A percentile compares a stretch with the other conserved stretches of the same genome.
Conservation (phyloP, 2,113 vertebrate genomes). For the Grammomys dolichurus region DNA sequence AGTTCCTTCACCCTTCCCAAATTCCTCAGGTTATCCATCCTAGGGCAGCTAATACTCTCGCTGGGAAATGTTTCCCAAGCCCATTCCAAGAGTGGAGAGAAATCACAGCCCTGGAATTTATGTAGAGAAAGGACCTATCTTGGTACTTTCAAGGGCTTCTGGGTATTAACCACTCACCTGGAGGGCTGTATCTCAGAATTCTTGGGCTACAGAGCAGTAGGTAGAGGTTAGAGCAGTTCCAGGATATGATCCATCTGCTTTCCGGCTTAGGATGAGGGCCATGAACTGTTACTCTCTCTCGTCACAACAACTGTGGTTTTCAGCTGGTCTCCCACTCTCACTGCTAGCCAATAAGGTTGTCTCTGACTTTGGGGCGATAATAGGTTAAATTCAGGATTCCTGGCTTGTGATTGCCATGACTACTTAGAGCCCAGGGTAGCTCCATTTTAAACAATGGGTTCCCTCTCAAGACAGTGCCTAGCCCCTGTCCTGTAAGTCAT, state of each 20-base stretch:
- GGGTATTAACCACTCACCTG: too few relatives aligned
- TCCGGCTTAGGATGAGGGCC: not conserved
- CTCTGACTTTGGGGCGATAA: too few relatives aligned
- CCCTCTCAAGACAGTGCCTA: too few relatives aligned
- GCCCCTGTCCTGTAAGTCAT: not conserved
- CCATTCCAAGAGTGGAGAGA: not conserved
- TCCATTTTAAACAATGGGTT: not conserved
- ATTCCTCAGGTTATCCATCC: too few relatives aligned
- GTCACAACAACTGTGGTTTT: not conserved
- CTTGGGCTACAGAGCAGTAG: not conserved
- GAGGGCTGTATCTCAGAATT: not conserved
- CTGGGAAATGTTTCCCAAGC: too few relatives aligned
- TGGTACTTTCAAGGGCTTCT: not conserved
- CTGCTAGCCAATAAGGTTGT: not conserved
- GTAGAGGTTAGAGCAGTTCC: not conserved
- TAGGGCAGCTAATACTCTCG: not conserved
- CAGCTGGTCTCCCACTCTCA: not conserved
- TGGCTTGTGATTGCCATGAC: not conserved
- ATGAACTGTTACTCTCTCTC: not conserved
- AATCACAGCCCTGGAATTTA: not conserved
- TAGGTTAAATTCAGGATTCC: not conserved
- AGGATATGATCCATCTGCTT: not conserved
- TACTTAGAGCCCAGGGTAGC: not conserved
- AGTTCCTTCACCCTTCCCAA: not conserved
- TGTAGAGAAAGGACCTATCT: too few relatives aligned